Evolutionary conservation across 1,140 invertebrate genomes (phyloP).

Genomic region (Micrasema minimum): DNA sequence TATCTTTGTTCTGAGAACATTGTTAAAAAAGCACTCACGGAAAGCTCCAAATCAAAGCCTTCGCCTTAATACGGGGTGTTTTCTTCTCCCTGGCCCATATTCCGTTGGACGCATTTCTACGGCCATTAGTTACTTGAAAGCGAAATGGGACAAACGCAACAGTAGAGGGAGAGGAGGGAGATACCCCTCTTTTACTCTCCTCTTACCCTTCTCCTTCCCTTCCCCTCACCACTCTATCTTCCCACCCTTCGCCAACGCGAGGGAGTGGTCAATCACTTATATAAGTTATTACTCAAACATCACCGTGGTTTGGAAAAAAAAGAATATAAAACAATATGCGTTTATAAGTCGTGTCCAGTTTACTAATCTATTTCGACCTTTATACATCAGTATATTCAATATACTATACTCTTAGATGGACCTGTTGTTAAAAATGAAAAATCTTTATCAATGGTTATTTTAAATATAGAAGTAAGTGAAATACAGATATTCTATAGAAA

Average conservation of each 20-base stretch:
- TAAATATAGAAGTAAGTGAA: too few species aligned
- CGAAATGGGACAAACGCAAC: conserved; percentile 52
- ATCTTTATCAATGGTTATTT: too few species aligned
- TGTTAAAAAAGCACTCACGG: conserved; percentile 53
- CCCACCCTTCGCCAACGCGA: conserved; percentile 3
- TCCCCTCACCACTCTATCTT: conserved; percentile 6
- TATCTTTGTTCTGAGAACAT: conserved; percentile 46
- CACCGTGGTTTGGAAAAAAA: too few species aligned
- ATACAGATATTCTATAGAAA: too few species aligned
- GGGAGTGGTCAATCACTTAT: conserved; percentile 50
- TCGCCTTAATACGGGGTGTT: conserved; percentile 46
- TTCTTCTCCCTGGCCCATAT: conserved; percentile 44
- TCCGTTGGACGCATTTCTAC: conserved; percentile 52
- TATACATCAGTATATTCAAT: too few species aligned
- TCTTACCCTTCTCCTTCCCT: conserved; percentile 6
- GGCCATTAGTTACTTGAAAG: conserved; percentile 49
- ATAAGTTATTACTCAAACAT: conserved; percentile 47
- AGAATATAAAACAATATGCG: conserved; percentile 45
- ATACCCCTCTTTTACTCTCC: not conserved
- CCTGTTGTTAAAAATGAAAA: too few species aligned
- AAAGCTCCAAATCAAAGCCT: conserved; percentile 52
- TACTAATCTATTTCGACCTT: too few species aligned
- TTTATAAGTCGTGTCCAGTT: too few species aligned
- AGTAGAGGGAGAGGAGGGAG: conserved; percentile 25
- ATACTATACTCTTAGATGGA: too few species aligned